These are phyloP conservation scores for Lycophotia porphyrea DNA, from an alignment of 2,888 invertebrate genomes.

Conservation along the genomic window DNA sequence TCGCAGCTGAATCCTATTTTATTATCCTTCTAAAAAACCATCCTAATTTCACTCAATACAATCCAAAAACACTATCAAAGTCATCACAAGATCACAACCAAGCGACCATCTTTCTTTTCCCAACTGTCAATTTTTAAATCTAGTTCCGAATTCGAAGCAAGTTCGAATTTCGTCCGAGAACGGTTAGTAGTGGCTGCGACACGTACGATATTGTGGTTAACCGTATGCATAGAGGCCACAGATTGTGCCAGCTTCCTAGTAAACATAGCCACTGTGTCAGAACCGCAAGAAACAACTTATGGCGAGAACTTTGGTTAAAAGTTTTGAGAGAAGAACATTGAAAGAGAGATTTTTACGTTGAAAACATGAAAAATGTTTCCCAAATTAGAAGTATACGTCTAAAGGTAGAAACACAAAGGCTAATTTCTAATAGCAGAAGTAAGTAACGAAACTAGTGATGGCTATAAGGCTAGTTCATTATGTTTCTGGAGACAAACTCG, in stretches of 20 bases:
- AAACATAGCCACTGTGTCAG: slow-evolving; percentile 62
- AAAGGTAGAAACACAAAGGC: not conserved
- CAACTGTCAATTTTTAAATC: slow-evolving; percentile 8
- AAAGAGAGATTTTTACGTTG: not conserved
- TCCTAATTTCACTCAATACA: not conserved
- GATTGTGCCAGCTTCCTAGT: slow-evolving; percentile 73
- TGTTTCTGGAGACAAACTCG: not conserved
- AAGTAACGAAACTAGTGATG: not conserved
- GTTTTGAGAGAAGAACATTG: slow-evolving; percentile 36
- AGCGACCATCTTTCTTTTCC: slow-evolving; percentile 10
- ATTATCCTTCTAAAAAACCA: not conserved
- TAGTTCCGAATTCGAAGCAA: slow-evolving; percentile 16
- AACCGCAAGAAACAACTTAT: slow-evolving; percentile 45
- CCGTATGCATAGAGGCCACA: slow-evolving; percentile 73
- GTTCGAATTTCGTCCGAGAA: slow-evolving; percentile 48
- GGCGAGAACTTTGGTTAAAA: slow-evolving; percentile 25
- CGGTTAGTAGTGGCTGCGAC: slow-evolving; percentile 54
- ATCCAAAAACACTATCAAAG: too few species aligned
- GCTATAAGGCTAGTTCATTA: not conserved
- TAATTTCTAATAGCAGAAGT: not conserved
- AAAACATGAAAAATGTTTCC: not conserved
- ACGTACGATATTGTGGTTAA: slow-evolving; percentile 70
- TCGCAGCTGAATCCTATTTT: not conserved
- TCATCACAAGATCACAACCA: not conserved
- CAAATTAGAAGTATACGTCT: not conserved